Evolutionary conservation across 1,140 invertebrate species (phyloP).

Genomic region (Tetramorium parvispinum): DNA sequence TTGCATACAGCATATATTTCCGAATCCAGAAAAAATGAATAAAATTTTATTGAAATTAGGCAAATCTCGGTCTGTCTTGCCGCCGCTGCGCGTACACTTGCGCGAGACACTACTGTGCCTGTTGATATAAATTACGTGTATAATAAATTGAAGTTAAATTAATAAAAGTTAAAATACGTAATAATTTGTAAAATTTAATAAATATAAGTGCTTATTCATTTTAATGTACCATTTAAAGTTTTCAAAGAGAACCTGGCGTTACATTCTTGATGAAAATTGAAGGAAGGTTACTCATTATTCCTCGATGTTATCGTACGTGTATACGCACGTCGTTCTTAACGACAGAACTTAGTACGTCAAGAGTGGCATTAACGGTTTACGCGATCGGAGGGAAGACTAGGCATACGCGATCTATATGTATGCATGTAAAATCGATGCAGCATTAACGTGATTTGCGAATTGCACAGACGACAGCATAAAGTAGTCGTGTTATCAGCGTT

Average conservation of each 20-base stretch:
- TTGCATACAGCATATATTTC: background rate
- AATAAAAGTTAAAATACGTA: too few relatives aligned
- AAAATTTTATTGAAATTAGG: conserved; percentile 8
- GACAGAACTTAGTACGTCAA: conserved; percentile 17
- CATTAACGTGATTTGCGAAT: conserved; percentile 33
- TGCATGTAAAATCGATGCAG: conserved; percentile 48
- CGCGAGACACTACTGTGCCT: too few relatives aligned
- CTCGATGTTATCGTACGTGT: background rate
- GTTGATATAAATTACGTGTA: too few relatives aligned
- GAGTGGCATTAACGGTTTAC: conserved; percentile 13
- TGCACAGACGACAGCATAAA: conserved; percentile 25
- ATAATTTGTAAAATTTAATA: too few relatives aligned
- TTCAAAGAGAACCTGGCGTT: too few relatives aligned
- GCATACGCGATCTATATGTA: background rate
- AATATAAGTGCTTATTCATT: too few relatives aligned
- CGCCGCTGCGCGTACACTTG: too few relatives aligned
- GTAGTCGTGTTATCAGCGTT: conserved; percentile 41
- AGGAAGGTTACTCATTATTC: background rate
- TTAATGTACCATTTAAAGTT: too few relatives aligned
- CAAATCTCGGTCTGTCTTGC: too few relatives aligned
- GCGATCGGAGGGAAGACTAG: background rate
- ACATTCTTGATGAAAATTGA: background rate
- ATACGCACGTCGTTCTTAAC: background rate
- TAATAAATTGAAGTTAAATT: too few relatives aligned
- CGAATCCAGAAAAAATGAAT: background rate